Percentiles rank a stretch among this genome's conserved stretches.
phyloP scores from a whole-genome alignment of 2,888 invertebrate species.

The Orthonychiurus folsomi region DNA sequence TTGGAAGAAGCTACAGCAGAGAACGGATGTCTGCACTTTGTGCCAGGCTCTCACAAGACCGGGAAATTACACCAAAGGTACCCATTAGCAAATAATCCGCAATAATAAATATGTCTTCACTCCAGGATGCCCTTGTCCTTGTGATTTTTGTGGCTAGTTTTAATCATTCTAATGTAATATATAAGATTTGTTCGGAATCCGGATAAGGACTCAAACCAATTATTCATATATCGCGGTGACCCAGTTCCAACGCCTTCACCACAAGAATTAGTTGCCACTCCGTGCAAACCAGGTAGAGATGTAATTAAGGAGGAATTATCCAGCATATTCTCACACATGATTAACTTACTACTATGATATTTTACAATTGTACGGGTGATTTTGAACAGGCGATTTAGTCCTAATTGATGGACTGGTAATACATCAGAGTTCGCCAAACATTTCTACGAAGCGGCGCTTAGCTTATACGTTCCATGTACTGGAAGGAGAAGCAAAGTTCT shows the following conservation, averaged over 20 bases:
- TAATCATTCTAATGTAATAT: no score
- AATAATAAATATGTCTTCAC: neutral
- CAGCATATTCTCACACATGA: neutral
- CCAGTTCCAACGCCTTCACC: constrained; percentile 57
- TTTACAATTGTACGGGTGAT: no score
- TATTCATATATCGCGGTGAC: constrained; percentile 54
- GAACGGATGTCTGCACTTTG: constrained; percentile 91
- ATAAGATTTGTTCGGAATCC: constrained; percentile 59
- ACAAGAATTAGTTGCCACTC: constrained; percentile 65
- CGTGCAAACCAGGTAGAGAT: constrained; percentile 69
- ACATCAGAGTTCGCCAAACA: constrained; percentile 82
- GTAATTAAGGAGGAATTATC: no score
- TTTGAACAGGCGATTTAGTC: constrained; percentile 65
- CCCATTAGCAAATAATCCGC: constrained; percentile 5
- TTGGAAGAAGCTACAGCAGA: constrained; percentile 83
- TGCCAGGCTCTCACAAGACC: constrained; percentile 81
- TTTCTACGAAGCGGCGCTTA: constrained; percentile 70
- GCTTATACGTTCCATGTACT: constrained; percentile 93
- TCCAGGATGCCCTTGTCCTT: no score
- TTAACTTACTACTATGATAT: neutral
- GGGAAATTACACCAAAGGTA: constrained; percentile 46
- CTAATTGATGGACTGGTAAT: constrained; percentile 87
- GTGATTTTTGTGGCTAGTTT: no score
- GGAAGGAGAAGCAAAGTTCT: constrained; percentile 68
- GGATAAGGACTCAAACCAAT: constrained; percentile 52